Conservation (phyloP, 2,888 invertebrate genomes). For the Poecilus cupreus region DNA sequence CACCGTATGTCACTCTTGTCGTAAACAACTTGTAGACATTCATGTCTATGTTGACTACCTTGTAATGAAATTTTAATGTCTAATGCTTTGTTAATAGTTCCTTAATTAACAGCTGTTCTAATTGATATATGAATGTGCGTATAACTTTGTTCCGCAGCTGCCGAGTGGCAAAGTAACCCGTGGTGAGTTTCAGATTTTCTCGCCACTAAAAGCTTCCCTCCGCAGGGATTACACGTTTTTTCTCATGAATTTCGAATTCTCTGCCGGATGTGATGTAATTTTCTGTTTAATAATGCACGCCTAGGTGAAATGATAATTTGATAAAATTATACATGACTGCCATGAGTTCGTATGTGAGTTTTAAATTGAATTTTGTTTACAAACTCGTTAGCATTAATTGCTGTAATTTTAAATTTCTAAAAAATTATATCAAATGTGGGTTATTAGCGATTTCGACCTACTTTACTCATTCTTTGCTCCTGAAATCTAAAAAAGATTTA, state of each 20-base stretch:
- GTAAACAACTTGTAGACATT: slow-evolving; percentile 51
- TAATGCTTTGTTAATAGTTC: slow-evolving; percentile 53
- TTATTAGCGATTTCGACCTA: too few species aligned
- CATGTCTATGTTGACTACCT: slow-evolving; percentile 51
- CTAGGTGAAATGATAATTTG: background rate
- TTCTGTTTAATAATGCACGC: background rate
- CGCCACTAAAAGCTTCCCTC: slow-evolving; percentile 23
- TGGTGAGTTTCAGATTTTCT: slow-evolving; percentile 23
- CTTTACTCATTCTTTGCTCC: too few species aligned
- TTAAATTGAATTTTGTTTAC: too few species aligned
- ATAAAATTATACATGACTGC: too few species aligned
- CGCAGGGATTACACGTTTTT: slow-evolving; percentile 7
- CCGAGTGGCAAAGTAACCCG: background rate
- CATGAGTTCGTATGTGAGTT: too few species aligned
- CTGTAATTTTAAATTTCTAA: too few species aligned
- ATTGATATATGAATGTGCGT: slow-evolving; percentile 51
- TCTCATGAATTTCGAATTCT: slow-evolving; percentile 31
- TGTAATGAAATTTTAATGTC: slow-evolving; percentile 52
- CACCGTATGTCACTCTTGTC: slow-evolving; percentile 34
- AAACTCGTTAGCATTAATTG: too few species aligned
- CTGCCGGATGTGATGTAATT: slow-evolving; percentile 2
- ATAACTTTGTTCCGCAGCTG: slow-evolving; percentile 25
- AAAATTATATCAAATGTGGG: too few species aligned
- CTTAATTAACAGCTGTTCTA: slow-evolving; percentile 52
- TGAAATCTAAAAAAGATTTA: too few species aligned